Evolutionary conservation across 2,113 vertebrate genomes (phyloP).

Genomic region (Sphaerodactylus townsendi): DNA sequence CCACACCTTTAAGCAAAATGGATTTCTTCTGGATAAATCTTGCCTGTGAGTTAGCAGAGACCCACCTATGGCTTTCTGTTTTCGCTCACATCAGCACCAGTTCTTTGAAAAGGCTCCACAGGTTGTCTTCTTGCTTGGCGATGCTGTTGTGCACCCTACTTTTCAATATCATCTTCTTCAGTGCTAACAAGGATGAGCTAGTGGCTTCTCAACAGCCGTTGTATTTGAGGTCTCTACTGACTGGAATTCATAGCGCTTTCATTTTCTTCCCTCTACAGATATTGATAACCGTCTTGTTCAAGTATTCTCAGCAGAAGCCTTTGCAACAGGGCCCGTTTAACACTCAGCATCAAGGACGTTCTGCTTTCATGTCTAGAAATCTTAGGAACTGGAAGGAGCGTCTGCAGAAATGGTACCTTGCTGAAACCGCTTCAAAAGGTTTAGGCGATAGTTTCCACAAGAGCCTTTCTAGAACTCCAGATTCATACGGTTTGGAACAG

Average conservation of each 20-base stretch:
- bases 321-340: not conserved
- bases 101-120: slow-evolving; percentile 67
- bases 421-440: not conserved
- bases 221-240: slow-evolving; percentile 40
- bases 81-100: slow-evolving; percentile 15
- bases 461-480: not conserved
- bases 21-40: slow-evolving; percentile 71
- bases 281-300: slow-evolving; percentile 62
- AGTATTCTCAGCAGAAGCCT: slow-evolving; percentile 52
- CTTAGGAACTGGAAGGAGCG: slow-evolving; percentile 17
- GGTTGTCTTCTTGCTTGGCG: slow-evolving; percentile 69
- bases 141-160: slow-evolving; percentile 62
- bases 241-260: slow-evolving; percentile 69
- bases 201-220: not conserved
- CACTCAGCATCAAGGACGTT: not conserved
- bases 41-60: slow-evolving; percentile 12
- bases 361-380: not conserved
- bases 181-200: not conserved
- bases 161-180: slow-evolving; percentile 74
- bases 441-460: not conserved
- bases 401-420: slow-evolving; percentile 20
- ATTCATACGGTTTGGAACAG: not conserved
- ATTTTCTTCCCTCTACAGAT: slow-evolving; percentile 64
- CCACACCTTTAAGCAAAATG: slow-evolving; percentile 2
- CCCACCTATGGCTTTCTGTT: slow-evolving; percentile 68